Evolutionary conservation across 2,797 vertebrate genomes (phyloP).

Genomic region (Diplodus puntazzo): DNA sequence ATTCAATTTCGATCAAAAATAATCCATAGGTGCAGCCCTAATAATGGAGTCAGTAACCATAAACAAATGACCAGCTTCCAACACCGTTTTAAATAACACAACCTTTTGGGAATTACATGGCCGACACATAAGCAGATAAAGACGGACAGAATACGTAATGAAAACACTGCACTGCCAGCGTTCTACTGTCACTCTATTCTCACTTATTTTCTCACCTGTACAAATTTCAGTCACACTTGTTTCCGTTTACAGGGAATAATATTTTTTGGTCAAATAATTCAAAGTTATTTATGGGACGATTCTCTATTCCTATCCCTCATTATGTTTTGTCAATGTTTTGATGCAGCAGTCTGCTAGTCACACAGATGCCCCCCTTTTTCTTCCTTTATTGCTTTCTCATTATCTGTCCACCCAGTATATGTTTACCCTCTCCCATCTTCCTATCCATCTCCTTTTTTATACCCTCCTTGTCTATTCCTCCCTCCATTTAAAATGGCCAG

Average conservation of each 20-base stretch:
- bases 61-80: too few species aligned
- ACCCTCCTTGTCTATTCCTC: background rate
- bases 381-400: constrained; percentile 14
- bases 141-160: background rate
- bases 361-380: background rate
- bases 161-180: background rate
- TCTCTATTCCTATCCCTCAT: background rate
- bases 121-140: background rate
- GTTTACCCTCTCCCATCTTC: constrained; percentile 9
- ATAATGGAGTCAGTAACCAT: too few species aligned
- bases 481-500: constrained; percentile 3
- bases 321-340: constrained; percentile 24
- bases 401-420: background rate
- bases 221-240: constrained; percentile 8
- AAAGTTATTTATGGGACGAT: background rate
- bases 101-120: background rate
- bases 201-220: constrained; percentile 11
- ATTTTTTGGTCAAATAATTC: constrained; percentile 17
- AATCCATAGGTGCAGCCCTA: too few species aligned
- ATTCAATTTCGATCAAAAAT: too few species aligned
- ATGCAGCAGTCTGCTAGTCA: constrained; percentile 15
- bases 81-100: background rate
- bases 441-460: background rate
- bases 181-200: background rate
- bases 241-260: constrained; percentile 6